Evolutionary conservation across 2,797 vertebrate genomes (phyloP).

Genomic region (Brachyrhaphis roseni): DNA sequence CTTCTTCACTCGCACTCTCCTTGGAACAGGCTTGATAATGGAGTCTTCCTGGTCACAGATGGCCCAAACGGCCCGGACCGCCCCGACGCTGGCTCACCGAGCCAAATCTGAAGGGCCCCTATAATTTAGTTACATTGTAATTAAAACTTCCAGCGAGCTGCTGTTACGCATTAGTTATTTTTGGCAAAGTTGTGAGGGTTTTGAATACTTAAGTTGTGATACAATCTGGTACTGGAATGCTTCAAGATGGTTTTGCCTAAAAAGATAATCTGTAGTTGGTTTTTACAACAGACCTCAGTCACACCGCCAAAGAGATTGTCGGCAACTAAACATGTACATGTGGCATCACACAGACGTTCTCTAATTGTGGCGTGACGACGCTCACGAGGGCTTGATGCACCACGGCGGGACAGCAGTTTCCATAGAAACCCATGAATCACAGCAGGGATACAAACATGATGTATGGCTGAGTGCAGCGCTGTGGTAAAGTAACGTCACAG

Average conservation of each 20-base stretch:
- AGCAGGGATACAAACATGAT: conserved; percentile 7
- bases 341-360: conserved; percentile 28
- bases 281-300: background rate
- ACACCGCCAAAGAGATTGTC: background rate
- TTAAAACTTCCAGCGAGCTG: background rate
- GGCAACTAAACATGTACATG: background rate
- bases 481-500: background rate
- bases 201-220: background rate
- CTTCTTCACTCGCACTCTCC: conserved; percentile 28
- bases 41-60: conserved; percentile 17
- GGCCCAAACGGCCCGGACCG: conserved; percentile 17
- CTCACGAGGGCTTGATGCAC: conserved; percentile 24
- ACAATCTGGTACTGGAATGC: background rate
- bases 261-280: background rate
- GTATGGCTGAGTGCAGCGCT: conserved; percentile 16
- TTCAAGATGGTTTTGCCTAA: background rate
- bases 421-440: conserved; percentile 19
- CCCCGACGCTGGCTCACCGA: background rate
- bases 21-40: conserved; percentile 32
- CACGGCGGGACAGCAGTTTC: conserved; percentile 15
- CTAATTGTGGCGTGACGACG: background rate
- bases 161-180: background rate
- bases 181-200: background rate
- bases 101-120: conserved; percentile 2
- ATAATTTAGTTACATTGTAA: background rate